A percentile compares a stretch with the other conserved stretches of the same genome.
phyloP scores from a whole-genome alignment of 2,888 invertebrate species.

The Proisotoma minuta region DNA sequence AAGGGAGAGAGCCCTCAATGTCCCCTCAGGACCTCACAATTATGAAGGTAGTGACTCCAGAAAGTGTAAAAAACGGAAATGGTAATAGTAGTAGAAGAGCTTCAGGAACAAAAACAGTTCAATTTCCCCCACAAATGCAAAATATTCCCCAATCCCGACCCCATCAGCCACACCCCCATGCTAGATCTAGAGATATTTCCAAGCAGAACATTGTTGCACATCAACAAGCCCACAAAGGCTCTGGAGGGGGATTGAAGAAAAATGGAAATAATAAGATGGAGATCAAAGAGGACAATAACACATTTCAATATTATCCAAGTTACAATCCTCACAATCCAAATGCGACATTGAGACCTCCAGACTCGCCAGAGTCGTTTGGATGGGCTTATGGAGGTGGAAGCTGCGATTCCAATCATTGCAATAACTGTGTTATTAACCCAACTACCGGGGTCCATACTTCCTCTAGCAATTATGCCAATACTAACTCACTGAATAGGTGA shows the following conservation, averaged over 20 bases:
- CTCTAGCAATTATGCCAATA: slow-evolving; percentile 25
- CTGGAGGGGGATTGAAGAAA: not conserved
- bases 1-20: slow-evolving; percentile 42
- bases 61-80: slow-evolving; percentile 20
- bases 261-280: not conserved
- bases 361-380: slow-evolving; percentile 32
- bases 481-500: slow-evolving; percentile 31
- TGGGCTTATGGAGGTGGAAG: slow-evolving; percentile 37
- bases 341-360: slow-evolving; percentile 25
- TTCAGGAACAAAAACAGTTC: no score
- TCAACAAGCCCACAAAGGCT: not conserved
- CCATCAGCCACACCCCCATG: slow-evolving; percentile 16
- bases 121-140: slow-evolving; percentile 11
- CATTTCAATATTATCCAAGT: slow-evolving; percentile 26
- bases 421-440: slow-evolving; percentile 14
- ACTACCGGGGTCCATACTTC: not conserved
- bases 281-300: not conserved
- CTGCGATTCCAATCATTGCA: slow-evolving; percentile 35
- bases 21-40: slow-evolving; percentile 46
- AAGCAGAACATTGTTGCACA: slow-evolving; percentile 15
- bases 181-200: slow-evolving; percentile 12
- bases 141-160: slow-evolving; percentile 27
- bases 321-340: slow-evolving; percentile 37
- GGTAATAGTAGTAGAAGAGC: slow-evolving; percentile 8
- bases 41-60: slow-evolving; percentile 45